A percentile compares a stretch with the other conserved stretches of the same genome.
phyloP scores from a whole-genome alignment of 2,888 invertebrate species.

The Clunio marinus region DNA sequence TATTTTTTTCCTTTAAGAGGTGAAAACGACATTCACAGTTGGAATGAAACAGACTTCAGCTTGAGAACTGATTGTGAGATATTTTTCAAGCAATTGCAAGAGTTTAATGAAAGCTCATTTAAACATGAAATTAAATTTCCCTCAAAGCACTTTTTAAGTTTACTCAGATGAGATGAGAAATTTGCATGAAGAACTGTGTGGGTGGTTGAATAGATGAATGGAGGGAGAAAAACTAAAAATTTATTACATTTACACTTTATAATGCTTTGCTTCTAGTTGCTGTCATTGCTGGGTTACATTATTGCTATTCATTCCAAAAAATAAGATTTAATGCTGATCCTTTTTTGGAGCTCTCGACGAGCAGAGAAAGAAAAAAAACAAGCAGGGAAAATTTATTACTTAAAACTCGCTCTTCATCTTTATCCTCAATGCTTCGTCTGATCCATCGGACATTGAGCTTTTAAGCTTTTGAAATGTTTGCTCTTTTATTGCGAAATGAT shows the following conservation, averaged over 20 bases:
- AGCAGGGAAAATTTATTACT: slow-evolving; percentile 11
- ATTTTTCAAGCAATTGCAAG: neutral
- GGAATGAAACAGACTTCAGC: neutral
- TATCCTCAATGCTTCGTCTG: neutral
- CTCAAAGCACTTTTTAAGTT: neutral
- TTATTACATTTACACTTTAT: slow-evolving; percentile 24
- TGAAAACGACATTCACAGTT: neutral
- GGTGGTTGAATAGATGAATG: neutral
- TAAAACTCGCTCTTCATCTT: neutral
- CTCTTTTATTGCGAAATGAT: slow-evolving; percentile 7
- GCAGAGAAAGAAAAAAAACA: neutral
- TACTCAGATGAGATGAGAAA: neutral
- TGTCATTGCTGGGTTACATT: neutral
- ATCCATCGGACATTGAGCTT: slow-evolving; percentile 26
- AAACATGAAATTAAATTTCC: slow-evolving; percentile 7
- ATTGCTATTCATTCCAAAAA: neutral
- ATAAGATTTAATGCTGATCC: slow-evolving; percentile 4
- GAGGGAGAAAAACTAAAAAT: neutral
- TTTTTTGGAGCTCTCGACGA: neutral
- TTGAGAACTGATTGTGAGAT: neutral
- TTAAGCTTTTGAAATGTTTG: neutral
- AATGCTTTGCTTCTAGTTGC: neutral
- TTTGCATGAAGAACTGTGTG: neutral
- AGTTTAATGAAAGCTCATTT: slow-evolving; percentile 8
- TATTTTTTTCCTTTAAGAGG: too few relatives aligned